These are phyloP conservation scores for Cathartes aura DNA, from an alignment of 2,113 vertebrate genomes.

Conservation along the genomic window DNA sequence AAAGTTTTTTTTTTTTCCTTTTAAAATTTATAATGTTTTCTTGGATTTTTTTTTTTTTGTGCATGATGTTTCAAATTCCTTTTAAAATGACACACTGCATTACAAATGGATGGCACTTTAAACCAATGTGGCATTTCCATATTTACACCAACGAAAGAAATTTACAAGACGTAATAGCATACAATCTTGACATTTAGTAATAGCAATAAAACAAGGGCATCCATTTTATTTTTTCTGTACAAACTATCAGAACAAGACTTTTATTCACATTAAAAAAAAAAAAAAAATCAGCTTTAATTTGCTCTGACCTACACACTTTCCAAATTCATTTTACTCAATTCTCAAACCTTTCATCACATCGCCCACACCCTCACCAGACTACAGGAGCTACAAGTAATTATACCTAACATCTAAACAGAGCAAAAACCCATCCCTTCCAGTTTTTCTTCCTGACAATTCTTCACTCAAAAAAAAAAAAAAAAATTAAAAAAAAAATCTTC, in stretches of 20 bases:
- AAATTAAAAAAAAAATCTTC: slow-evolving; percentile 65
- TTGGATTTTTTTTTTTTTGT: slow-evolving; percentile 47
- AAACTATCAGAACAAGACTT: slow-evolving; percentile 91
- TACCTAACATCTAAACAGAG: slow-evolving; percentile 86
- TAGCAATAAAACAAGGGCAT: slow-evolving; percentile 87
- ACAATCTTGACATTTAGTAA: slow-evolving; percentile 91
- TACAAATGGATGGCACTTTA: slow-evolving; percentile 91
- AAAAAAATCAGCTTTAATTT: slow-evolving; percentile 81
- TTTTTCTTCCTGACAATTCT: slow-evolving; percentile 71
- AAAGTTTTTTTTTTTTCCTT: slow-evolving; percentile 74
- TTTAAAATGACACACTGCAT: slow-evolving; percentile 88
- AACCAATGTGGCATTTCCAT: slow-evolving; percentile 87
- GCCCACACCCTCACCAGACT: slow-evolving; percentile 89
- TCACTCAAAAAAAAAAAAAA: slow-evolving; percentile 14
- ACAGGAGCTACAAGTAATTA: slow-evolving; percentile 85
- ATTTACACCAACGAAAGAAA: slow-evolving; percentile 95
- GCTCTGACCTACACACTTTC: slow-evolving; percentile 87
- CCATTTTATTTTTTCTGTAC: slow-evolving; percentile 90
- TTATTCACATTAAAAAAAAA: slow-evolving; percentile 81
- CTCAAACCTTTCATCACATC: slow-evolving; percentile 86
- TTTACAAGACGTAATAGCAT: slow-evolving; percentile 94
- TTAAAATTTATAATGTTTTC: slow-evolving; percentile 75
- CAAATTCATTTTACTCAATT: slow-evolving; percentile 80
- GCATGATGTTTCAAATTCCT: slow-evolving; percentile 68
- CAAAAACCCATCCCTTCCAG: slow-evolving; percentile 69